phyloP scores from a whole-genome alignment of 2,888 invertebrate species.

The Galerucella calmariensis region DNA sequence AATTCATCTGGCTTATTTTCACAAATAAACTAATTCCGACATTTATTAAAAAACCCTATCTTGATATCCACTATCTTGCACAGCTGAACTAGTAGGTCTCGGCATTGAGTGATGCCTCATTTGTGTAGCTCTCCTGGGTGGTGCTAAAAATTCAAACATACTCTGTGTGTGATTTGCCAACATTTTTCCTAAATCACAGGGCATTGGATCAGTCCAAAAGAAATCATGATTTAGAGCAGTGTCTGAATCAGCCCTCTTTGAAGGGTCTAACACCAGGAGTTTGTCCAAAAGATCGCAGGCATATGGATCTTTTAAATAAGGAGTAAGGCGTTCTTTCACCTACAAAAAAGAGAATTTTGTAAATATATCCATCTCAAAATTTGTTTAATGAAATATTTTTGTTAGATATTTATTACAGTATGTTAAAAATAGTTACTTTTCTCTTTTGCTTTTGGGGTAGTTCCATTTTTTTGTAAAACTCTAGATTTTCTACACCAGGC shows the following conservation, averaged over 20 bases:
- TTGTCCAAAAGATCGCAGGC: constrained; percentile 95
- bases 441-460: constrained; percentile 87
- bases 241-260: constrained; percentile 88
- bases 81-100: constrained; percentile 66
- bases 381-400: no score
- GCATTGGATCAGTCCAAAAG: constrained; percentile 98
- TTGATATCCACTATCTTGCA: constrained; percentile 84
- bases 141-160: constrained; percentile 94
- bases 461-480: constrained; percentile 89
- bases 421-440: constrained; percentile 67
- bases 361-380: no score
- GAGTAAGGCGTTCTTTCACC: constrained; percentile 85
- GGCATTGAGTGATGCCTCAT: constrained; percentile 73
- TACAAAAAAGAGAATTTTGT: constrained; percentile 49
- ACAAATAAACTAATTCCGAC: no score
- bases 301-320: constrained; percentile 90
- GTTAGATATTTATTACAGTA: neutral
- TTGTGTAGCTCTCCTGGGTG: constrained; percentile 77
- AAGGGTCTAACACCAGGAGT: constrained; percentile 90
- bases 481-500: constrained; percentile 92
- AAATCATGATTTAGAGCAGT: constrained; percentile 96
- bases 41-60: constrained; percentile 80
- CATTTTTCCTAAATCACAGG: constrained; percentile 91
- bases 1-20: neutral
- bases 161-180: constrained; percentile 89